These are phyloP conservation scores for Pyrocephalus nanus DNA, from an alignment of 2,797 vertebrate species.

Conservation along the genomic window DNA sequence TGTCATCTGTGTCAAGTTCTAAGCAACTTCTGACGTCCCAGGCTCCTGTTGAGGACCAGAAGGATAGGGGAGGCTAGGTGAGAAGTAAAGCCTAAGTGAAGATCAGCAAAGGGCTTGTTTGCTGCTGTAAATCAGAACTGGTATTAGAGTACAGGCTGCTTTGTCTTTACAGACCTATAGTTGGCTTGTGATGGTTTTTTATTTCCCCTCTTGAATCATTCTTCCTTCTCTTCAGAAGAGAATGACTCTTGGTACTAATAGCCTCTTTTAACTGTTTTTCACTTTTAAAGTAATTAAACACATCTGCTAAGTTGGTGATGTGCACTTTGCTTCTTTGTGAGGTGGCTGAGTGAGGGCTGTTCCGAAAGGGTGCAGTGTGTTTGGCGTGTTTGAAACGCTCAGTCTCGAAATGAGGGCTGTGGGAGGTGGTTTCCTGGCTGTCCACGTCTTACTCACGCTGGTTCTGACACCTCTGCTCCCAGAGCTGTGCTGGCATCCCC, in stretches of 20 bases:
- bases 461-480: not conserved
- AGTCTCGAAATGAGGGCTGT: not conserved
- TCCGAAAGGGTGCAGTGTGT: not conserved
- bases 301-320: not conserved
- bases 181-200: not conserved
- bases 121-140: not conserved
- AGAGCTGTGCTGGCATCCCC: not conserved
- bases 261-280: not conserved
- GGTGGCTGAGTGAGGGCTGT: not conserved
- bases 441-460: not conserved
- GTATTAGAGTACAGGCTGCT: not conserved
- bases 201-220: not conserved
- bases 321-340: not conserved
- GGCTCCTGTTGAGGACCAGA: not conserved
- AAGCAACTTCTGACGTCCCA: not conserved
- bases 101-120: not conserved
- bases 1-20: not conserved
- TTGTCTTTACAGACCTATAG: not conserved
- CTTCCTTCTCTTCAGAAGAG: not conserved
- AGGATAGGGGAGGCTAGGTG: not conserved
- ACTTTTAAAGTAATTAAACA: not conserved
- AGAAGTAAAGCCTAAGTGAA: not conserved
- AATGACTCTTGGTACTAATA: not conserved
- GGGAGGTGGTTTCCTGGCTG: slow-evolving; percentile 47
- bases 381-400: not conserved